phyloP scores from a whole-genome alignment of 1,140 invertebrate genomes.

The Psilanteris sp. region DNA sequence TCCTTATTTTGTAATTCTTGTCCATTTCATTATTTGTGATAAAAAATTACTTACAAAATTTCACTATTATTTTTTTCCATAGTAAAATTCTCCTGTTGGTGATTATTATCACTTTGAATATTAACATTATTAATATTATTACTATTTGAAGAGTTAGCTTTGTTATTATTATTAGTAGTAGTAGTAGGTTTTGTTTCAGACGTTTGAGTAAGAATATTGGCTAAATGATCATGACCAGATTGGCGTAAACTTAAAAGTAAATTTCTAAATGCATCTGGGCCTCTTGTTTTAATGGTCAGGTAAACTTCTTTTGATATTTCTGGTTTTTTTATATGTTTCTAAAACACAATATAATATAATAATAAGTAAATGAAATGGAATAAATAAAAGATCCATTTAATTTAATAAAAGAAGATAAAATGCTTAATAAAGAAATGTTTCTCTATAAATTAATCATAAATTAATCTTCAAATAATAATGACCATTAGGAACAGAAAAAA shows the following conservation, averaged over 20 bases:
- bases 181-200: neutral
- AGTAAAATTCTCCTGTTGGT: neutral
- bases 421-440: no score
- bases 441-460: no score
- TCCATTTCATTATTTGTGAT: no score
- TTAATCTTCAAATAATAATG: no score
- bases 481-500: no score
- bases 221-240: slow-evolving; percentile 49
- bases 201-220: slow-evolving; percentile 38
- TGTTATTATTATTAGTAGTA: slow-evolving; percentile 3
- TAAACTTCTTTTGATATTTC: slow-evolving; percentile 53
- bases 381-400: no score
- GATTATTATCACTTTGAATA: neutral
- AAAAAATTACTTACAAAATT: slow-evolving; percentile 13
- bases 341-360: neutral
- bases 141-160: slow-evolving; percentile 7
- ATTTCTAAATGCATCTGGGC: slow-evolving; percentile 62
- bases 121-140: neutral
- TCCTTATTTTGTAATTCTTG: no score
- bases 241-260: slow-evolving; percentile 56
- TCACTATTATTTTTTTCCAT: slow-evolving; percentile 6
- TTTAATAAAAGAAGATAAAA: no score
- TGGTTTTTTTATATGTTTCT: slow-evolving; percentile 28
- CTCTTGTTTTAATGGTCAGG: slow-evolving; percentile 61
- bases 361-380: no score